Base-by-base conservation (phyloP, 2,113 vertebrate genomes). In the Plotosus lineatus region DNA sequence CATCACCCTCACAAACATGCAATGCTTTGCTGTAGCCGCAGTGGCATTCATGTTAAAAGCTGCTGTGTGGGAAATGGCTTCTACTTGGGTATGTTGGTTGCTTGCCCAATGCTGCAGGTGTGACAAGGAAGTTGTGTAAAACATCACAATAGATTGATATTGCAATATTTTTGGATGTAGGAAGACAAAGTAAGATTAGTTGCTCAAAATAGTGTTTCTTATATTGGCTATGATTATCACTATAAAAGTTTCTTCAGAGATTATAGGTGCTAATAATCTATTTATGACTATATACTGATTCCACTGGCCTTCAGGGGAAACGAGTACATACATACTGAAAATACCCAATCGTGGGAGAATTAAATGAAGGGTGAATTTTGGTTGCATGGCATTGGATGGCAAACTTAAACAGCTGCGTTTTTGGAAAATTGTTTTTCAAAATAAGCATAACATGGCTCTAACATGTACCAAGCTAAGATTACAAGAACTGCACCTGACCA, bases 41-140 rank as follows among this genome's bases (percentile, higher is more conserved):
- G 15, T 75, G 71, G 83, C 73, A 69, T 73, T 78, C 55, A 83
- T 14, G 11, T 79, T 10, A 71, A 80, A 81, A 83, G 53, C 46
- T 11, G 10, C 46, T 51, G 53, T 51, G 75, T 36, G 74, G 75
- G 75, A 84, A 85, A 82, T 55, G n/a, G 53, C 28, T 26, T 73
- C 38, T 14, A 6, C 61, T n/a, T 82, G 82, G 53, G 53, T 73
- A 51, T 56, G 66, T n/a, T 76, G 79, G 53, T 23, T n/a, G 10
- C 19, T 55, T 63, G 61, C 60, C 79, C 19, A n/a, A 33, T 36
- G 42, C 75, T 80, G 82, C 82, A 84, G 80, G 82, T 84, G 82
- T 73, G 56, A 55, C 36, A 69, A 84, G 6, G 56, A 26, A 4
- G 21, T 69, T 21, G 28, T 79, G 77, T 71, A 82, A 82, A 36